A percentile compares a stretch with the other conserved stretches of the same genome.
These are phyloP conservation scores for Telmatherina bonti DNA, from an alignment of 2,797 vertebrate species.

Conservation along the genomic window DNA sequence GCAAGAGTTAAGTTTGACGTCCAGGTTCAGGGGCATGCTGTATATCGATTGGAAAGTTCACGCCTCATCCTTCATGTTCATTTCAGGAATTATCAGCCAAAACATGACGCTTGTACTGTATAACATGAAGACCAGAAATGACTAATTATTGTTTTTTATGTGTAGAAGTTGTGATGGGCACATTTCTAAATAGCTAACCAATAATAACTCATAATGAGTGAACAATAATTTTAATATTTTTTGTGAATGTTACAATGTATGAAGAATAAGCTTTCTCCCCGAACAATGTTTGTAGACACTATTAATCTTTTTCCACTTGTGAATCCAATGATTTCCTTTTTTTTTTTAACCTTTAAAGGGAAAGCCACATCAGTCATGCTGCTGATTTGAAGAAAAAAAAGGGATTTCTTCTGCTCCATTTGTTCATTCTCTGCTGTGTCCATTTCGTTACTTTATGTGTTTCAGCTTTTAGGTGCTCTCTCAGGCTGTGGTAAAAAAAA, in stretches of 20 bases:
- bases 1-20: slow-evolving; percentile 39
- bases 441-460: slow-evolving; percentile 67
- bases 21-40: slow-evolving; percentile 22
- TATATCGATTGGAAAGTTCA: slow-evolving; percentile 12
- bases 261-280: neutral
- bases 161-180: neutral
- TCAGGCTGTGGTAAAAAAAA: slow-evolving; percentile 30
- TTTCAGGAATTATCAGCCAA: slow-evolving; percentile 5
- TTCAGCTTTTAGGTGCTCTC: slow-evolving; percentile 66
- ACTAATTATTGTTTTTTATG: neutral
- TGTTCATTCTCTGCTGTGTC: slow-evolving; percentile 49
- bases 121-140: neutral
- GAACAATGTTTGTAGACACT: neutral
- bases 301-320: neutral
- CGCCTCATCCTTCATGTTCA: neutral
- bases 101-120: neutral
- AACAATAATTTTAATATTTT: slow-evolving; percentile 11
- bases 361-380: slow-evolving; percentile 15
- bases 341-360: slow-evolving; percentile 3
- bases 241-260: slow-evolving; percentile 7
- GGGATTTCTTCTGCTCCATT: slow-evolving; percentile 62
- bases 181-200: slow-evolving; percentile 12
- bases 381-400: slow-evolving; percentile 36
- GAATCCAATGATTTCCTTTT: neutral
- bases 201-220: neutral